phyloP scores from a whole-genome alignment of 2,888 invertebrate genomes.

The Tubulanus polymorphus region DNA sequence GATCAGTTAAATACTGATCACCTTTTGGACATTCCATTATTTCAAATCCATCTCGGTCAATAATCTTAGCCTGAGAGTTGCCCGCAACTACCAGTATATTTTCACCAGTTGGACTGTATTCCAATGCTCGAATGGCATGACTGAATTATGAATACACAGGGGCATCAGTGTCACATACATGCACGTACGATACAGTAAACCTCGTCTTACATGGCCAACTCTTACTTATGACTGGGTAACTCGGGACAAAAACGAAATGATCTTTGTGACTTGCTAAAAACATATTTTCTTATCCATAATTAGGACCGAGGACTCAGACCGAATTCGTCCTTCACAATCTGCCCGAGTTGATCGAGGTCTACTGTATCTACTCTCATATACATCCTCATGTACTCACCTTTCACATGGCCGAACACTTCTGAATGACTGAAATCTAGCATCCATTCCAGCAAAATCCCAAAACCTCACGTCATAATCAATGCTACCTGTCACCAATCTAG shows the following conservation, averaged over 20 bases:
- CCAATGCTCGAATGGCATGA: constrained; percentile 83
- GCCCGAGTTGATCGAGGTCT: too few relatives aligned
- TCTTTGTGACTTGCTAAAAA: too few relatives aligned
- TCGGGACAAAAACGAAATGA: too few relatives aligned
- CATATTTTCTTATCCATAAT: too few relatives aligned
- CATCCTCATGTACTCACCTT: constrained; percentile 53
- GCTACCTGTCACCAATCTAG: constrained; percentile 83
- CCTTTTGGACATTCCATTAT: constrained; percentile 90
- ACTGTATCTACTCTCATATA: not conserved
- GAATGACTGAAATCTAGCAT: constrained; percentile 84
- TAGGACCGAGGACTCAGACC: too few relatives aligned
- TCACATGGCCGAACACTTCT: constrained; percentile 92
- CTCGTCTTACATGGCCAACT: too few relatives aligned
- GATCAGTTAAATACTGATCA: constrained; percentile 89
- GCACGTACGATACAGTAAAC: too few relatives aligned
- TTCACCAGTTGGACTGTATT: constrained; percentile 93
- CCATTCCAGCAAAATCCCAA: constrained; percentile 99
- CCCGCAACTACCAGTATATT: constrained; percentile 88
- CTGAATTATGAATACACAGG: constrained; percentile 44
- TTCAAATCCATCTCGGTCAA: constrained; percentile 92
- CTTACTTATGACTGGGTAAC: too few relatives aligned
- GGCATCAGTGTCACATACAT: not conserved
- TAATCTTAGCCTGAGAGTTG: constrained; percentile 74
- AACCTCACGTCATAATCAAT: constrained; percentile 94
- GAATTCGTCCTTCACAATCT: too few relatives aligned